Evolutionary conservation across 2,888 invertebrate species (phyloP).

Genomic region (Physocephala rufipes): DNA sequence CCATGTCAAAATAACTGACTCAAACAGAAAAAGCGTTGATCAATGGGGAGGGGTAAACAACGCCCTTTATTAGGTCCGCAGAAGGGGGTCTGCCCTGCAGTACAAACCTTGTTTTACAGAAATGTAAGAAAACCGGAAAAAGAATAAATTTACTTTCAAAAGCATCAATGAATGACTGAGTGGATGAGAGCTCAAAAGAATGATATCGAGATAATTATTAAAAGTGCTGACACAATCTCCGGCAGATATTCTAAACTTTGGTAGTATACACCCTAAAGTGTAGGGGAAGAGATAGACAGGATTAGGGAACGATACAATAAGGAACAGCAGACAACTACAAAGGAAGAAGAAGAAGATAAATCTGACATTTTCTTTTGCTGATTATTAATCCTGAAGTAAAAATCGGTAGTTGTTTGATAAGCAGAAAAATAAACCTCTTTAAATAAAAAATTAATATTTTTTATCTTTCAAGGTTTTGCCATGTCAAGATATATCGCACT

Average conservation of each 20-base stretch:
- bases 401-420: no score
- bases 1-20: constrained; percentile 30
- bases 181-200: neutral
- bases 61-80: no score
- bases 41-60: neutral
- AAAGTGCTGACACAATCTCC: constrained; percentile 22
- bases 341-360: no score
- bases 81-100: neutral
- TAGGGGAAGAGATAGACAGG: neutral
- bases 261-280: neutral
- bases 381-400: no score
- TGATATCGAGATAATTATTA: constrained; percentile 28
- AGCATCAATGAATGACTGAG: neutral
- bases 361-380: no score
- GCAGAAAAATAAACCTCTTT: no score
- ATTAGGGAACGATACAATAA: no score
- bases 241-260: neutral
- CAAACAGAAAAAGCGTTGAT: constrained; percentile 7
- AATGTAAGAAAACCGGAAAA: no score
- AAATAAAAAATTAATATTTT: no score
- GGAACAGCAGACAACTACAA: no score
- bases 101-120: neutral
- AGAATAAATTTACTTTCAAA: neutral
- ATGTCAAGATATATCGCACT: no score
- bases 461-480: no score